These are phyloP conservation scores for Rhinogobio ventralis DNA, from an alignment of 2,797 vertebrate species.

Conservation along the genomic window DNA sequence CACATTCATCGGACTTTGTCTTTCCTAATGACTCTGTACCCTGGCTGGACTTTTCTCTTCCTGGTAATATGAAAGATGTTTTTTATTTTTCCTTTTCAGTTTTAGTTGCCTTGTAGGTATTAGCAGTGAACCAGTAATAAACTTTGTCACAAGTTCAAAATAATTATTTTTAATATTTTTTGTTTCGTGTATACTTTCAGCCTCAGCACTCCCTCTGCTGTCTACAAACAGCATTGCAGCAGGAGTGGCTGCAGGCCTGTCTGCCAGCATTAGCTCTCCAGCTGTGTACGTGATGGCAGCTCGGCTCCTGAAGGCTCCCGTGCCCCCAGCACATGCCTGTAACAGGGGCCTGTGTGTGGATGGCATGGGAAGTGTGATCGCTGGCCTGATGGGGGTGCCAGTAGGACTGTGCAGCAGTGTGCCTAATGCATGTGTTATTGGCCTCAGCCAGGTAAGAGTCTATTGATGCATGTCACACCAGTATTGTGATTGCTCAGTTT, in stretches of 20 bases:
- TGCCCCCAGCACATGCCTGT: slow-evolving; percentile 71
- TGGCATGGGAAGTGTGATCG: slow-evolving; percentile 80
- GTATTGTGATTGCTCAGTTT: neutral
- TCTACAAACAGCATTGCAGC: slow-evolving; percentile 72
- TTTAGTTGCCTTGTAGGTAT: neutral
- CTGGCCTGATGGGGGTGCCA: slow-evolving; percentile 77
- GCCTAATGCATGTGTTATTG: slow-evolving; percentile 74
- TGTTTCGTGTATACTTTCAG: slow-evolving; percentile 63
- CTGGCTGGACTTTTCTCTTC: slow-evolving; percentile 79
- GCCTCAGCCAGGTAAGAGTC: slow-evolving; percentile 80
- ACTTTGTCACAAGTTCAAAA: neutral
- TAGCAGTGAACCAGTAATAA: neutral
- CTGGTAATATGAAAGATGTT: slow-evolving; percentile 71
- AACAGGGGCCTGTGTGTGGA: slow-evolving; percentile 82
- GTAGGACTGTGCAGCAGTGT: slow-evolving; percentile 80
- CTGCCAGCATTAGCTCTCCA: slow-evolving; percentile 78
- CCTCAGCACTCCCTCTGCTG: slow-evolving; percentile 78
- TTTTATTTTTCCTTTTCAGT: rapidly evolving
- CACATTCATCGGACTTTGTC: slow-evolving; percentile 18
- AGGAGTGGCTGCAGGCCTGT: slow-evolving; percentile 79
- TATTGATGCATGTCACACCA: neutral
- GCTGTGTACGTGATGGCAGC: slow-evolving; percentile 80
- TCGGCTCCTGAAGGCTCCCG: slow-evolving; percentile 70
- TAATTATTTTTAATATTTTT: neutral
- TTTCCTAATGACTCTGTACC: slow-evolving; percentile 50